Percentiles rank a stretch among this genome's conserved stretches.
phyloP scores from a whole-genome alignment of 1,140 invertebrate genomes.

The Brachionus asplanchnoidis region DNA sequence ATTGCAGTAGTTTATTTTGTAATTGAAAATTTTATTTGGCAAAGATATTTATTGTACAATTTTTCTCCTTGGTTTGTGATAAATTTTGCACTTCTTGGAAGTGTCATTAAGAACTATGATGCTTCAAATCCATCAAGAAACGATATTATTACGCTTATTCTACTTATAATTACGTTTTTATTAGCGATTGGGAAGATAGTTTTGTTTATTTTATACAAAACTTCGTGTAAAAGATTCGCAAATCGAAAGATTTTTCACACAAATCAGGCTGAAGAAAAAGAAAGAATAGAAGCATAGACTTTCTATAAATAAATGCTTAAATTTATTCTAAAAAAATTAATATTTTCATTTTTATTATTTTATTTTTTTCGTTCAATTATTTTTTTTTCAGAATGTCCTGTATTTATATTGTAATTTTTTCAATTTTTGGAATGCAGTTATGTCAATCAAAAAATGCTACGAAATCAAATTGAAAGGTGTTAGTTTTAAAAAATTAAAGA shows the following conservation, averaged over 20 bases:
- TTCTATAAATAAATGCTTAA: too few species aligned
- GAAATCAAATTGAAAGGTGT: too few species aligned
- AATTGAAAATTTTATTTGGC: slow-evolving; percentile 47
- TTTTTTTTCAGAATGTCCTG: too few species aligned
- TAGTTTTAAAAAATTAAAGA: too few species aligned
- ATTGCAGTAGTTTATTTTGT: slow-evolving; percentile 45
- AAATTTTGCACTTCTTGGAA: slow-evolving; percentile 48
- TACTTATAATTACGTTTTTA: slow-evolving; percentile 2
- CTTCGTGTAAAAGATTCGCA: not conserved
- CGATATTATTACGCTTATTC: slow-evolving; percentile 23
- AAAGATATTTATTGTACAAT: slow-evolving; percentile 48
- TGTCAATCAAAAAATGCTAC: too few species aligned
- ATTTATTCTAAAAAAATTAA: too few species aligned
- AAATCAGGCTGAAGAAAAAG: not conserved
- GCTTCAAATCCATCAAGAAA: slow-evolving; percentile 5
- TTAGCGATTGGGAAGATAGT: slow-evolving; percentile 5
- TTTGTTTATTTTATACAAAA: slow-evolving; percentile 15
- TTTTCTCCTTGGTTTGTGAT: slow-evolving; percentile 49
- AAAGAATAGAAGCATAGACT: not conserved
- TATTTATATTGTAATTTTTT: too few species aligned
- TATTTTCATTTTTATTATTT: too few species aligned
- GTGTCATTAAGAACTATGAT: slow-evolving; percentile 37
- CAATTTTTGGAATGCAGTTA: too few species aligned
- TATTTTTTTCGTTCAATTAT: too few species aligned
- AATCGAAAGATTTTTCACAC: not conserved